Evolutionary conservation across 2,888 invertebrate genomes (phyloP), one percentile per base, ranked within the genome.

Genomic region (Seladonia tumulorum): DNA sequence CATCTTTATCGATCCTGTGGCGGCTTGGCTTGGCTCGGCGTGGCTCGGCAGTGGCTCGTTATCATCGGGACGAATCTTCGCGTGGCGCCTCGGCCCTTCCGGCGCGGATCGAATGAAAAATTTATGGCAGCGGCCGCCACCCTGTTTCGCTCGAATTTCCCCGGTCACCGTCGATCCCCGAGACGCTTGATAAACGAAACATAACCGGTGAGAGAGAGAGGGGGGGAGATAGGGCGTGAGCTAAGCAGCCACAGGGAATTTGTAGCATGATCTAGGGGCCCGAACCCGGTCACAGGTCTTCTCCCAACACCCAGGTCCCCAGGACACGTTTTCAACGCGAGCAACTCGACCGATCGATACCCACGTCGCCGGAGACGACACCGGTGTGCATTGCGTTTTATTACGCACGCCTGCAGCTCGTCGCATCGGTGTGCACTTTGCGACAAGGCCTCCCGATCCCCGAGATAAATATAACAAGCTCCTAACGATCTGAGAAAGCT

Each of bases 81-180:
- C 77, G 81, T n/a, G 72, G 78, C 81, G 77, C 83, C 79, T 72
- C 47, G 39, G 22, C 78, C 53, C 73, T 83, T 83, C 79, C 76
- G 74, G 57, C 29, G 57, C 53, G 79, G 82, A 81, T 90, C 83
- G 84, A 85, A 87, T 85, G 81, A 89, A 87, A 89, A 90, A 90
- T 89, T 87, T 89, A 88, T 88, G 86, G 83, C 77, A 42, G 39
- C 12, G 63, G n/a, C 79, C 70, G 80, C 87, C 81, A 22, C 42
- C 42, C 70, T 22, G 42, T 88, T 89, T 87, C 87, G 87, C 29
- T 88, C 78, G 87, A 84, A 82, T 88, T 86, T 87, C 82, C 85
- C 71, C 66, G 25, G 60, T 60, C 63, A 10, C 0, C n/a, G n/a
- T n/a, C 29, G 25, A 63, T 25, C 12, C 14, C 60, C 29, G 29